Conservation (phyloP, 2,888 invertebrate species). For the Caenorhabditis imperialis region DNA sequence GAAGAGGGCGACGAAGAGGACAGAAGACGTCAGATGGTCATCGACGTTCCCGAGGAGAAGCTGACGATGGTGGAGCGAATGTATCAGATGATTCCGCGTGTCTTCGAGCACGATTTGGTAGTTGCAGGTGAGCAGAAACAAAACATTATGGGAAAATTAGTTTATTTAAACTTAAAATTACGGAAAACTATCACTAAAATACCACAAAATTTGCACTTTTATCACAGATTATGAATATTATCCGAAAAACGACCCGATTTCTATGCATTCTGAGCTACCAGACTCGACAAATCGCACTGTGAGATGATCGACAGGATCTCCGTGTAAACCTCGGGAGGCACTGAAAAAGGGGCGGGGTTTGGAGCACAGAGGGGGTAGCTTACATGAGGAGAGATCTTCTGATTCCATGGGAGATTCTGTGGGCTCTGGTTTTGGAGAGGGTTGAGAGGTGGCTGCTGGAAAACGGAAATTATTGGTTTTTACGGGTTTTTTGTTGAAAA, state of each 20-base stretch:
- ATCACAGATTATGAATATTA: too few relatives aligned
- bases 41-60: slow-evolving; percentile 43
- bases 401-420: too few relatives aligned
- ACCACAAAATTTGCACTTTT: too few relatives aligned
- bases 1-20: slow-evolving; percentile 43
- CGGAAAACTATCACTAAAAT: too few relatives aligned
- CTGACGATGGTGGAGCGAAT: slow-evolving; percentile 14
- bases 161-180: too few relatives aligned
- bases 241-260: background rate
- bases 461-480: too few relatives aligned
- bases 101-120: slow-evolving; percentile 50
- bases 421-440: too few relatives aligned
- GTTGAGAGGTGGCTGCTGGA: too few relatives aligned
- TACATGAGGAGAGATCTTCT: too few relatives aligned
- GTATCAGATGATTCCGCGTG: slow-evolving; percentile 45
- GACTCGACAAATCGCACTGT: slow-evolving; percentile 10
- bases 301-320: slow-evolving; percentile 18
- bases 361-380: background rate
- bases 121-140: slow-evolving; percentile 48
- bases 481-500: too few relatives aligned
- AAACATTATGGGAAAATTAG: too few relatives aligned
- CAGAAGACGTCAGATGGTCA: slow-evolving; percentile 25
- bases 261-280: background rate
- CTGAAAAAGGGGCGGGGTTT: slow-evolving; percentile 7
- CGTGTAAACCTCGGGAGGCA: slow-evolving; percentile 8